These are phyloP conservation scores for Miltochrista miniata DNA, from an alignment of 2,888 invertebrate genomes.

Conservation along the genomic window DNA sequence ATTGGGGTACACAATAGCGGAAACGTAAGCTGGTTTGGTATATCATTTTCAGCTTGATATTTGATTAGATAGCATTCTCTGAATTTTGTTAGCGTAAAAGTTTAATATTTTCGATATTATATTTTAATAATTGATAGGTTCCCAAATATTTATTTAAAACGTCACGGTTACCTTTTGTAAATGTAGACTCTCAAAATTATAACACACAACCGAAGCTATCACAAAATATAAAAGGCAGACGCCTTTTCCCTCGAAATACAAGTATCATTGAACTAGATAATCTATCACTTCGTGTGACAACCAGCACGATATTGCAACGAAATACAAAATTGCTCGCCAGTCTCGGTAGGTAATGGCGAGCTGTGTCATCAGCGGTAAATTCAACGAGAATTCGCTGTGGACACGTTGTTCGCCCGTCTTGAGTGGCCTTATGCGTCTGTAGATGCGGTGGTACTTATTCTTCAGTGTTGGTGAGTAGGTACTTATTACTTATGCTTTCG, in stretches of 20 bases:
- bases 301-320: constrained; percentile 42
- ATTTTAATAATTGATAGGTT: no score
- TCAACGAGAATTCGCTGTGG: constrained; percentile 53
- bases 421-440: constrained; percentile 28
- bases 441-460: constrained; percentile 19
- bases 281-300: constrained; percentile 42
- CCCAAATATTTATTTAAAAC: no score
- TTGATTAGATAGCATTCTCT: constrained; percentile 21
- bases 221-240: constrained; percentile 15
- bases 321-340: constrained; percentile 49
- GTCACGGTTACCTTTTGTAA: no score
- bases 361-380: constrained; percentile 61
- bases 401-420: constrained; percentile 44
- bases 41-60: constrained; percentile 32
- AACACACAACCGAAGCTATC: constrained; percentile 2
- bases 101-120: neutral
- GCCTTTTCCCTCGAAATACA: constrained; percentile 13
- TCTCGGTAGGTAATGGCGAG: constrained; percentile 40
- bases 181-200: no score
- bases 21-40: constrained; percentile 28
- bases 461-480: neutral
- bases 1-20: constrained; percentile 28
- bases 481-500: neutral
- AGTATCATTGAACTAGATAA: constrained; percentile 25
- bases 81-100: no score